A percentile compares a stretch with the other conserved stretches of the same genome.
Conservation (phyloP, 2,888 invertebrate genomes). For the Allacma fusca region DNA sequence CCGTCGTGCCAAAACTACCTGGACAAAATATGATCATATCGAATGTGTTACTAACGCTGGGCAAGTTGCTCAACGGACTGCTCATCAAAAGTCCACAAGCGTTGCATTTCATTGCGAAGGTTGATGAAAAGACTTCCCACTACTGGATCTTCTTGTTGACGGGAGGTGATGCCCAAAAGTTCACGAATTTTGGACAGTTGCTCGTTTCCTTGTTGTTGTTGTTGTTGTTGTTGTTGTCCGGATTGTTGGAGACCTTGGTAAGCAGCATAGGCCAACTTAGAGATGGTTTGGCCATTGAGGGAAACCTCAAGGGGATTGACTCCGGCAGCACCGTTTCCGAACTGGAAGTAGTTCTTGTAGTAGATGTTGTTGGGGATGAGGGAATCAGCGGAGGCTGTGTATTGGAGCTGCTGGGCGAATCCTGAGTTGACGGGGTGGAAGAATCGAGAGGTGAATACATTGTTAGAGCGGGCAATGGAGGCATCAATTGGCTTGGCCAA, state of each 20-base stretch:
- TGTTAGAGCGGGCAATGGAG: constrained; percentile 65
- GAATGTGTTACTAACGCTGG: neutral
- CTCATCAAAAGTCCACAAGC: constrained; percentile 49
- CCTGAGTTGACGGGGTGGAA: constrained; percentile 66
- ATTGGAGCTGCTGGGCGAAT: constrained; percentile 65
- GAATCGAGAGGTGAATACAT: constrained; percentile 65
- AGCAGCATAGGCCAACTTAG: too few relatives aligned
- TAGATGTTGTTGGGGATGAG: constrained; percentile 65
- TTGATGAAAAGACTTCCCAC: constrained; percentile 53
- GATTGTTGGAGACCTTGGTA: constrained; percentile 20
- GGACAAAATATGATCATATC: too few relatives aligned
- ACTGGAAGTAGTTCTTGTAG: constrained; percentile 44
- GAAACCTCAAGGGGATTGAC: too few relatives aligned
- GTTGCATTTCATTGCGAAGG: constrained; percentile 57
- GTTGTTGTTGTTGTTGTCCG: too few relatives aligned
- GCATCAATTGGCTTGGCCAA: constrained; percentile 57
- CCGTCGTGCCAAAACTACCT: too few relatives aligned
- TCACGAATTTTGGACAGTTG: neutral
- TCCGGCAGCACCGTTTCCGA: constrained; percentile 32
- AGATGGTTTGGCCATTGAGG: too few relatives aligned
- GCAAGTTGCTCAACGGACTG: constrained; percentile 39
- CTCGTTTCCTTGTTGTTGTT: too few relatives aligned
- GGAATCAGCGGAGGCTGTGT: constrained; percentile 70
- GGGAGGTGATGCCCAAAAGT: constrained; percentile 44
- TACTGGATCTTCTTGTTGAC: constrained; percentile 54